A percentile compares a stretch with the other conserved stretches of the same genome.
These are phyloP conservation scores for Drosophila mojavensis DNA, from an alignment of 1,140 invertebrate species.

Conservation along the genomic window DNA sequence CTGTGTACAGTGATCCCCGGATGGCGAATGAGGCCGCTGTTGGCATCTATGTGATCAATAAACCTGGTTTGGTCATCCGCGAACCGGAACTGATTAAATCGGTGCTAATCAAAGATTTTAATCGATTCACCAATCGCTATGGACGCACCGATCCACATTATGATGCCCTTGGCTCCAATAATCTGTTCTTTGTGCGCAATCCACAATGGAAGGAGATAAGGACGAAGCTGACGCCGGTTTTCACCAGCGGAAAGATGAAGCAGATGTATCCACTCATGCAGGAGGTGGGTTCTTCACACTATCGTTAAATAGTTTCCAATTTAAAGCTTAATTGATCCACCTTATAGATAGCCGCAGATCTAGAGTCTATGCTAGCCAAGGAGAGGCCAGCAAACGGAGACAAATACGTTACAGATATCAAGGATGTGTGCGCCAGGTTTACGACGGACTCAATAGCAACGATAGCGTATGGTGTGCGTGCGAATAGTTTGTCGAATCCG, in stretches of 20 bases:
- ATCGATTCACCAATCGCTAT: slow-evolving; percentile 69
- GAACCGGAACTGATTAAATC: slow-evolving; percentile 85
- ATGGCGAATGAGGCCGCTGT: slow-evolving; percentile 73
- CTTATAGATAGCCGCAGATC: slow-evolving; percentile 57
- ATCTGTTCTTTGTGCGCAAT: slow-evolving; percentile 75
- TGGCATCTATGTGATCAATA: slow-evolving; percentile 84
- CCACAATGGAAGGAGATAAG: slow-evolving; percentile 85
- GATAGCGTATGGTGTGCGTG: slow-evolving; percentile 86
- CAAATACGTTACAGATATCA: slow-evolving; percentile 64
- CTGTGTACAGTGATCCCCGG: slow-evolving; percentile 62
- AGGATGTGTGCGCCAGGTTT: slow-evolving; percentile 85
- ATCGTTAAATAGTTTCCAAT: no score
- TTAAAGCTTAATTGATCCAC: background rate
- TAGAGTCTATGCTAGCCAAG: slow-evolving; percentile 48
- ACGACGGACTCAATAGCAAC: slow-evolving; percentile 87
- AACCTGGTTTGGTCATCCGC: slow-evolving; percentile 84
- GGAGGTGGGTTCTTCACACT: slow-evolving; percentile 60
- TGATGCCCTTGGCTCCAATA: slow-evolving; percentile 70
- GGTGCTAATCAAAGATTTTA: slow-evolving; percentile 85
- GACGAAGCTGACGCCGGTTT: slow-evolving; percentile 85
- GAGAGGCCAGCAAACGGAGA: slow-evolving; percentile 8
- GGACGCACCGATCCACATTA: slow-evolving; percentile 59
- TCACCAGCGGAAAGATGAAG: slow-evolving; percentile 86
- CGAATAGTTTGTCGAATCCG: slow-evolving; percentile 85
- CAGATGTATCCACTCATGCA: slow-evolving; percentile 85